Evolutionary conservation across 1,140 invertebrate genomes (phyloP).

Genomic region (Platyscapa corneri): DNA sequence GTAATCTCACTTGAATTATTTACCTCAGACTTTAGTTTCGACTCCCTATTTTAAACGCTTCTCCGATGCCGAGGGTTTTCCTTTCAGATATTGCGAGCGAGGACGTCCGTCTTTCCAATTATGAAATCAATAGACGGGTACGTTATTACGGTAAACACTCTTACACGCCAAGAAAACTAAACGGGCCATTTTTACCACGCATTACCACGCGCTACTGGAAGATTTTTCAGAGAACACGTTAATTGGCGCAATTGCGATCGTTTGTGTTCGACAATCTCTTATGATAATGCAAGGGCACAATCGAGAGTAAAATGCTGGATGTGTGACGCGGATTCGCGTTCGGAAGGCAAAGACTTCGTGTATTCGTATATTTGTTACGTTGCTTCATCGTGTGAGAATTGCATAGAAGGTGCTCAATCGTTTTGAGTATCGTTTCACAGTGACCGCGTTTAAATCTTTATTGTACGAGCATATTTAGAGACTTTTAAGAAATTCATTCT

Average conservation of each 20-base stretch:
- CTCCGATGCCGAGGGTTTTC: slow-evolving; percentile 16
- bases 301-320: slow-evolving; percentile 1
- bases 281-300: slow-evolving; percentile 50
- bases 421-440: slow-evolving; percentile 3
- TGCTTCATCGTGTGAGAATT: slow-evolving; percentile 24
- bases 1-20: not conserved
- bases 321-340: not conserved
- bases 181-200: not conserved
- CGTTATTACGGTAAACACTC: not conserved
- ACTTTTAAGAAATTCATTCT: slow-evolving; percentile 21
- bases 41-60: not conserved
- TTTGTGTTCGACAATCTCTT: slow-evolving; percentile 44
- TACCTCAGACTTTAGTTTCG: not conserved
- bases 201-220: slow-evolving; percentile 3
- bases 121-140: slow-evolving; percentile 29
- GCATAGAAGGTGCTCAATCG: slow-evolving; percentile 7
- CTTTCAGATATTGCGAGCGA: slow-evolving; percentile 45
- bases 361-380: not conserved
- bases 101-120: slow-evolving; percentile 44
- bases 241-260: slow-evolving; percentile 37
- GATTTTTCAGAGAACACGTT: slow-evolving; percentile 31
- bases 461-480: no score
- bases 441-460: slow-evolving; percentile 22
- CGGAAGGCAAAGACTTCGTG: not conserved
- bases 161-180: not conserved